Conservation (phyloP, 1,140 invertebrate species). For the Melipona quadrifasciata region DNA sequence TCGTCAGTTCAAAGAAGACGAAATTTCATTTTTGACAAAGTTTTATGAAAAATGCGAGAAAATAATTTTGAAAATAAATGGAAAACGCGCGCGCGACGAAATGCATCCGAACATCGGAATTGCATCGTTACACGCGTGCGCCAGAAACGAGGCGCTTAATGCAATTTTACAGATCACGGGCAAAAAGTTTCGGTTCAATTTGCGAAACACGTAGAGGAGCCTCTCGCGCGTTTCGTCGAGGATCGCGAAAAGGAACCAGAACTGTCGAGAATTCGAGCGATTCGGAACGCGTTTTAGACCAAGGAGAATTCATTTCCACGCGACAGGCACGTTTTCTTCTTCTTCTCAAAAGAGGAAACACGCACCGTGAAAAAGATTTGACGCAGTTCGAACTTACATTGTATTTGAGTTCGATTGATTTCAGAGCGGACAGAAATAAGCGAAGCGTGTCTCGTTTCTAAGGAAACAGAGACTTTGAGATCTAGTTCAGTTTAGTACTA, state of each 20-base stretch:
- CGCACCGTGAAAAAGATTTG: no score
- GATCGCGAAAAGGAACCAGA: no score
- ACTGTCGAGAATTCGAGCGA: background rate
- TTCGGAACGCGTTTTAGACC: slow-evolving; percentile 24
- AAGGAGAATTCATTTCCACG: slow-evolving; percentile 36
- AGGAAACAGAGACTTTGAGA: no score
- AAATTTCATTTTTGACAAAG: no score
- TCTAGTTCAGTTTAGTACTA: no score
- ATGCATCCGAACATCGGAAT: background rate
- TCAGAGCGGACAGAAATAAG: no score
- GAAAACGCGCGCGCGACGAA: background rate
- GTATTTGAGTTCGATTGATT: no score
- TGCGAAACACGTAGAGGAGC: background rate
- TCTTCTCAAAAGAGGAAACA: no score
- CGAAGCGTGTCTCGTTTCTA: no score
- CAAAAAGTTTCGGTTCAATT: background rate
- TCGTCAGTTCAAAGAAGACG: no score
- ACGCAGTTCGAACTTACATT: no score
- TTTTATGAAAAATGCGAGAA: background rate
- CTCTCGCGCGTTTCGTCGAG: no score
- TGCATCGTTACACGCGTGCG: background rate
- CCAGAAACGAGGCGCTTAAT: background rate
- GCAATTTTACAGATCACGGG: background rate
- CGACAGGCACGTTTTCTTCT: background rate
- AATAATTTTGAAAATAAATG: background rate